phyloP scores from a whole-genome alignment of 1,140 invertebrate genomes.

The Drosophila kanapiae region DNA sequence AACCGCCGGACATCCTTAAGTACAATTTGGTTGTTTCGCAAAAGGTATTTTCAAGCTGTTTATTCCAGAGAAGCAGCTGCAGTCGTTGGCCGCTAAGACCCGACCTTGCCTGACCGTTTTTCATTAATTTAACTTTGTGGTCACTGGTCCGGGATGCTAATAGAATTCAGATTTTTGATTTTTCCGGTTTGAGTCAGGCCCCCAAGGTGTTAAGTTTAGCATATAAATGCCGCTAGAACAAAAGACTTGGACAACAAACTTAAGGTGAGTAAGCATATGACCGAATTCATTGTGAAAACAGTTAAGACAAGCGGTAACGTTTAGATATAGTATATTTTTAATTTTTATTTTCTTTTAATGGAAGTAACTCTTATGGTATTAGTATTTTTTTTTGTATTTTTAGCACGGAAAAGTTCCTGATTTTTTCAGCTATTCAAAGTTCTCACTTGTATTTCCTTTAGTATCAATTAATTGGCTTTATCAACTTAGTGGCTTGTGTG shows the following conservation, averaged over 20 bases:
- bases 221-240: constrained; percentile 67
- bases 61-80: constrained; percentile 12
- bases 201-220: constrained; percentile 58
- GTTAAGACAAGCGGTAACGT: neutral
- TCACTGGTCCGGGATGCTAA: constrained; percentile 41
- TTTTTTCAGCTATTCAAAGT: neutral
- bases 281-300: constrained; percentile 22
- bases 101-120: constrained; percentile 60
- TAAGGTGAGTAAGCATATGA: constrained; percentile 20
- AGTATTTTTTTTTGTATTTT: neutral
- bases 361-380: neutral
- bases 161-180: constrained; percentile 34
- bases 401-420: neutral
- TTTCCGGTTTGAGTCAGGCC: constrained; percentile 50
- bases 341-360: neutral
- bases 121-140: constrained; percentile 63
- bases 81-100: constrained; percentile 63
- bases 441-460: constrained; percentile 6
- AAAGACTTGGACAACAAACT: constrained; percentile 77
- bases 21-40: constrained; percentile 13
- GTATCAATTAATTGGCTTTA: neutral
- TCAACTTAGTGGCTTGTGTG: neutral
- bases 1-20: constrained; percentile 57
- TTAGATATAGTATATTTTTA: too few relatives aligned
- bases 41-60: constrained; percentile 56